Evolutionary conservation across 2,797 vertebrate species (phyloP), one percentile per base, ranked within the genome.

Genomic region (Pristis pectinata): DNA sequence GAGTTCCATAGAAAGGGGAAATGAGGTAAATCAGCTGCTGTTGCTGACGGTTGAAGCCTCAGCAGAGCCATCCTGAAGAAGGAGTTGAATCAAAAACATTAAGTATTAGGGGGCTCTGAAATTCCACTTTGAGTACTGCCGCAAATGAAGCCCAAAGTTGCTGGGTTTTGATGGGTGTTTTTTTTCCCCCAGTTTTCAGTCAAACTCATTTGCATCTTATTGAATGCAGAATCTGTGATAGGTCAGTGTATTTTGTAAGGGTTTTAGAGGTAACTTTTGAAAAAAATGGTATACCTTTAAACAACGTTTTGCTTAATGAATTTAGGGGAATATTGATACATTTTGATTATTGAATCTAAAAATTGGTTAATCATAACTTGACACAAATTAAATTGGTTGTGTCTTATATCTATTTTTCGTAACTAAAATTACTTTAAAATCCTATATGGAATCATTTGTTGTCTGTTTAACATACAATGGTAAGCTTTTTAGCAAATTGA

Each of bases 11-110:
- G 67, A 53, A 76, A 76, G 44, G 27, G 3, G 53, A 59, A 61
- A 15, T 87, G 13, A 87, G 67, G 49, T 34, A 72, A 94, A 94
- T 94, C 87, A 91, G 59, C 87, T 91, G 59, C n/a, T 37, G 6
- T 64, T 37, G n/a, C 30, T 9, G 56, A 15, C 0, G 9, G 4
- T 64, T 41, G 30, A 22, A 8, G 59, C 17, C 61, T n/a, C 87
- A 41, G 61, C 59, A 41, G n/a, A 4, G 61, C 22, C 59, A 64
- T 67, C 41, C n/a, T 37, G n/a, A 10, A 22, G 59, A 24, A 24
- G 0, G 24, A 41, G 9, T 91, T 87, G 27, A 87, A 87, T 56
- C 17, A 59, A n/a, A 0, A 56, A 3, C 19, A 34, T n/a, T 41
- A 37, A 41, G 7, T 61, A 10, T 2, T 67, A 61, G n/a, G 15